Evolutionary conservation across 2,888 invertebrate genomes (phyloP), one percentile per base, ranked within the genome.

Genomic region (Pheosia tremula): DNA sequence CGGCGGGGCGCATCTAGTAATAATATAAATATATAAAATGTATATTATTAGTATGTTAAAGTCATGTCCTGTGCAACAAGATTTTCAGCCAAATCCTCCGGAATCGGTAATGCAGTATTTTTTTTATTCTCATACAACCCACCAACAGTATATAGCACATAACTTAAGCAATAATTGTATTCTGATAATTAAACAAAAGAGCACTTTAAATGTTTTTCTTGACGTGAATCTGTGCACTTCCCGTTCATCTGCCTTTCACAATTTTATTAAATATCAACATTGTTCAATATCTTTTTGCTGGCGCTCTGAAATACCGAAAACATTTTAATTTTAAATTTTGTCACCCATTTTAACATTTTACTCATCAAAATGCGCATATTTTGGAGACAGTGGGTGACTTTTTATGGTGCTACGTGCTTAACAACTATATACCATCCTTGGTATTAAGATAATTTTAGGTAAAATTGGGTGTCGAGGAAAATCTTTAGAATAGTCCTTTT

Each of bases 331-430:
- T 85, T 83, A 87, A 87, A 87, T 86, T 24, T 24, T 78, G 78
- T 83, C 76, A 78, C 79, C 83, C 83, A 83, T 87, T 80, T 86
- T 85, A 81, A 78, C 78, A 81, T 84, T 83, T 82, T 71, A 65
- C 67, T 86, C 84, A 87, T 88, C 77, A 86, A 83, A 81, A 87
- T 87, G 87, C 85, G 81, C 87, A 87, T 87, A 84, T 69, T 78
- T 78, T 59, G 72, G 36, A 59, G 57, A 62, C 66, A 66, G 56
- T 53, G 59, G 61, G 71, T 71, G 65, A 66, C 58, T 73, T 73
- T 79, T 71, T 66, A 79, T 77, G 75, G 75, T 39, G 6, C 47
- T 4, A n/a, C 64, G 77, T 76, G 78, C 67, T 81, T 84, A 53
- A 9, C 84, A 86, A 86, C 87, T 84, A 85, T 79, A 70, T 73